Evolutionary conservation across 2,888 invertebrate genomes (phyloP), one percentile per base, ranked within the genome.

Genomic region (Drosophila mettleri): DNA sequence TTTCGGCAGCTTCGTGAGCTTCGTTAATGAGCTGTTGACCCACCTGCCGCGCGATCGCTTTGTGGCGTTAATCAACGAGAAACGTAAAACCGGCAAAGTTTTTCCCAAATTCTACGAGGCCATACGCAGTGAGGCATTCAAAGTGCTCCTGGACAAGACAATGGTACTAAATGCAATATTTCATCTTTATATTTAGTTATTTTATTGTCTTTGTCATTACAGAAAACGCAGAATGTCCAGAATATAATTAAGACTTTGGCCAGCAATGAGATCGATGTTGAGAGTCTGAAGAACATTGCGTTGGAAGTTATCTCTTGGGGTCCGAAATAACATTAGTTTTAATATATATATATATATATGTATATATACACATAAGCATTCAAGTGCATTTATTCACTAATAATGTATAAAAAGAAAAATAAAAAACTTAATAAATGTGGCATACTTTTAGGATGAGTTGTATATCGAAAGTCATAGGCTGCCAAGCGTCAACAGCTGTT

Each of bases 251-350:
- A 57, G 4, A 83, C 82, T 1, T 62, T 90, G 39, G 69, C 55
- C 16, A 65, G 67, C 29, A 74, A 90, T 58, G 55, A 73, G 3
- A 80, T 90, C 18, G 85, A 90, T 78, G 87, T 77, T 0, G 52
- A 74, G 18, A 66, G 76, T 6, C 64, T 90, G 45, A 81, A 86
- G 51, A 53, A 61, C n/a, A 78, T 89, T 49, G 89, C 75, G 3
- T 88, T 75, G 48, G 62, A 86, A 41, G 88, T 90, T 48, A 80
- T 90, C 36, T 90, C 90, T 18, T 90, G 90, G 90, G 90, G 90
- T 5, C 90, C 90, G 0, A 6, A 20, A 2, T n/a, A n/a, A n/a
- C n/a, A n/a, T n/a, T n/a, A n/a, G n/a, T n/a, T n/a, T n/a, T n/a
- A n/a, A n/a, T n/a, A n/a, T n/a, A n/a, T n/a, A n/a, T n/a, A n/a